Evolutionary conservation across 2,888 invertebrate genomes (phyloP), one percentile per base, ranked within the genome.

Genomic region (Phortica okadai): DNA sequence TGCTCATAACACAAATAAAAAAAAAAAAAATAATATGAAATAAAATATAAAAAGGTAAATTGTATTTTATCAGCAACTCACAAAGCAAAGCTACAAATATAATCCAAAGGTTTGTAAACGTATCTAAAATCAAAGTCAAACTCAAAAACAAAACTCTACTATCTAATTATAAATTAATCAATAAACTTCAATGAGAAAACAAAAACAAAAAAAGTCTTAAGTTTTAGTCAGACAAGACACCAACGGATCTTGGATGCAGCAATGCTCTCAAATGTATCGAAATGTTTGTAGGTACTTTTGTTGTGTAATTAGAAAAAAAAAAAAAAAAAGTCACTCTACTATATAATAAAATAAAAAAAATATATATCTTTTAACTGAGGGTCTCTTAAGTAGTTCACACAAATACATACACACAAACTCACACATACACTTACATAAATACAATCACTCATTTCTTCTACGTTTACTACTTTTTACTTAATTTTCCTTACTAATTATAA

Each of bases 321-420:
- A 10, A 16, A 6, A 64, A 64, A 11, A 8, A 42, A 67, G 16
- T n/a, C 6, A 44, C n/a, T 67, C 67, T 44, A 50, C n/a, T 50
- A n/a, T 16, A 59, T 59, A 33, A 79, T 56, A 79, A 79, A 66
- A 54, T 74, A 45, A 74, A 44, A 74, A 44, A 42, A 76, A 73
- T 77, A 64, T 67, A 76, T 74, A 75, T 69, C 77, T 82, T 75
- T 78, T 84, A 83, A 80, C 74, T 80, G 78, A 87, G 82, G 86
- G 84, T 83, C 78, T 78, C 79, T 84, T 75, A 78, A 86, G 86
- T 86, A 87, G 87, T 83, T 79, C 70, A 33, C 73, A 59, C 41
- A 16, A 41, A 56, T 73, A 54, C 72, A 72, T n/a, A 72, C 11
- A 54, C 67, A 72, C 14, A 73, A 10, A 56, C 14, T 14, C 25